Conservation (phyloP, 2,113 vertebrate genomes). For the Motacilla tschutschensis region DNA sequence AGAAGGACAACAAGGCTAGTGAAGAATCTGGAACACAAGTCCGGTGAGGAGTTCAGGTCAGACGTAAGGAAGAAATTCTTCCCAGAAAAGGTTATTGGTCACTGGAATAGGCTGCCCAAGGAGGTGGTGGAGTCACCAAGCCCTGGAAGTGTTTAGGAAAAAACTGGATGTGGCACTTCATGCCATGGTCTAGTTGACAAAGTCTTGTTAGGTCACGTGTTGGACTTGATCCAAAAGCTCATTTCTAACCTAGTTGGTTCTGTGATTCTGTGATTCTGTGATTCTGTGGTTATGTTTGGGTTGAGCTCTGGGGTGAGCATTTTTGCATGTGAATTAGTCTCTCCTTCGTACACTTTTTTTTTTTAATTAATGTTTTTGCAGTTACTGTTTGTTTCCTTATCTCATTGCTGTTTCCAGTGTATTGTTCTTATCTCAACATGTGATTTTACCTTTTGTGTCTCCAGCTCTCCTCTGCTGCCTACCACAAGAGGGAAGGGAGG, state of each 20-base stretch:
- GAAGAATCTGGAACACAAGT: neutral
- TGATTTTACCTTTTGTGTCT: neutral
- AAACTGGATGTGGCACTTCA: too few species aligned
- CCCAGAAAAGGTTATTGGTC: too few species aligned
- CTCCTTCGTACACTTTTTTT: neutral
- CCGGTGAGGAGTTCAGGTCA: neutral
- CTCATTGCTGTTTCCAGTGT: neutral
- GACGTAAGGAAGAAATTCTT: neutral
- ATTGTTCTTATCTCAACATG: neutral
- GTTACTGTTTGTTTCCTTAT: neutral
- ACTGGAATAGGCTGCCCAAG: neutral
- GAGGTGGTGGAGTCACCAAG: neutral
- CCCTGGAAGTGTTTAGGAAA: neutral
- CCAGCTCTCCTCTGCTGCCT: neutral
- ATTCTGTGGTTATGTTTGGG: neutral
- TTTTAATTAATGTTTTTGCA: neutral
- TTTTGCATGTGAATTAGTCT: neutral
- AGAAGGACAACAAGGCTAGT: neutral
- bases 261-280: neutral
- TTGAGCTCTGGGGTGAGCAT: neutral
- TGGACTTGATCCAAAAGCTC: neutral
- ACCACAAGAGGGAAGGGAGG: neutral
- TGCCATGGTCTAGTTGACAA: neutral
- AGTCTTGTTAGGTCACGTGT: neutral
- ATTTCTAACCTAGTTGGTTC: neutral